Percentiles rank a stretch among this genome's conserved stretches.
Evolutionary conservation across 1,140 invertebrate genomes (phyloP).

Genomic region (Aphelenchoides besseyi): DNA sequence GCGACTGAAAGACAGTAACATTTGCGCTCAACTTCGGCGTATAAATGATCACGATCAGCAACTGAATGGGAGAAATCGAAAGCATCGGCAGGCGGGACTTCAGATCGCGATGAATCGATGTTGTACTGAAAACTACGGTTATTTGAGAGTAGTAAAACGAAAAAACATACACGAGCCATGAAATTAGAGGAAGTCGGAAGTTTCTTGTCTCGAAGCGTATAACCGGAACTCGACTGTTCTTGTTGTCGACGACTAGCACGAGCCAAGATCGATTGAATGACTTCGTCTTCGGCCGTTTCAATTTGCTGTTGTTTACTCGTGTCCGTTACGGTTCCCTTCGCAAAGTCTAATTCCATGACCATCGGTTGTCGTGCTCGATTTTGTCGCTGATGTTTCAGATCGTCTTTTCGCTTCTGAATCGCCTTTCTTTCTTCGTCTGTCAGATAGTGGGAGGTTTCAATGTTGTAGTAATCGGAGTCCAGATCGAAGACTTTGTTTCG

Average conservation of each 20-base stretch:
- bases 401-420: conserved; percentile 53
- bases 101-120: not conserved
- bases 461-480: conserved; percentile 51
- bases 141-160: conserved; percentile 4
- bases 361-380: conserved; percentile 30
- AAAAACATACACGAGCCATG: not conserved
- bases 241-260: not conserved
- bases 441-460: conserved; percentile 52
- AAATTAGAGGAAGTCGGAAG: not conserved
- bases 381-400: conserved; percentile 38
- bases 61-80: not conserved
- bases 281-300: conserved; percentile 38
- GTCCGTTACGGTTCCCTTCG: conserved; percentile 26
- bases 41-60: conserved; percentile 13
- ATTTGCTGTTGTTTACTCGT: conserved; percentile 29
- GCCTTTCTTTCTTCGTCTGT: conserved; percentile 67
- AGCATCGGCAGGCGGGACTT: not conserved
- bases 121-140: conserved; percentile 17
- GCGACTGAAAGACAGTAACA: conserved; percentile 15
- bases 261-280: conserved; percentile 39
- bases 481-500: conserved; percentile 49
- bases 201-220: not conserved
- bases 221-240: not conserved
- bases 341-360: conserved; percentile 42
- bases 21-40: conserved; percentile 16